Evolutionary conservation across 1,140 invertebrate genomes (phyloP), one percentile per base, ranked within the genome.

Genomic region (Homalodisca vitripennis): DNA sequence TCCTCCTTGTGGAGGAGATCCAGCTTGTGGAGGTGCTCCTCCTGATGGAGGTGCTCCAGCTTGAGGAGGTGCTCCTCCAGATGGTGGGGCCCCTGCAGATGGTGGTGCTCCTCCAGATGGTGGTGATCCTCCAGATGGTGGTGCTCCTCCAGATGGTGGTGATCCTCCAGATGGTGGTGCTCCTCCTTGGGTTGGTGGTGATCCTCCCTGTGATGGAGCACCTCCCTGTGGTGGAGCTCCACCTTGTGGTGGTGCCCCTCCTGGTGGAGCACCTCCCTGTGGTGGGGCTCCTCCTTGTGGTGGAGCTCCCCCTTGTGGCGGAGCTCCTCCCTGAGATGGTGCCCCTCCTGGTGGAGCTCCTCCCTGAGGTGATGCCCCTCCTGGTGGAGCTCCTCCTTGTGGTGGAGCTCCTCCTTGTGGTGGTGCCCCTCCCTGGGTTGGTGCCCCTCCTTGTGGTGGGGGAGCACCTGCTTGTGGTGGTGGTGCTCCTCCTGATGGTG

Each of bases 291-390:
- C 41, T 30, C 31, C 41, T 22, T 24, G 34, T 22, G 47, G 17
- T n/a, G 14, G 31, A 24, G 41, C 41, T 30, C 41, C 65, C 1
- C 34, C 65, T 30, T 27, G 13, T 34, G 31, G 26, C 10, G 3
- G 20, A 13, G 30, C 10, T 12, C 3, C 63, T 17, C 20, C 63
- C 14, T 32, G 30, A 46, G 31, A 12, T 17, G 31, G 31, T 47
- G 41, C 13, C 29, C 29, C 65, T 3, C 34, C 65, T 48, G 34
- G 29, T 53, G 34, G 29, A 27, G 46, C 41, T 12, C 41, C 29
- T 51, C 34, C 63, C 3, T n/a, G 34, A 47, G 17, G 29, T 27
- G 46, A 17, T n/a, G 47, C 65, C 20, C 47, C 65, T 51, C 41
- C 47, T 47, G 24, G 31, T 22, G 41, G 64, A 20, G 24, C 27